phyloP scores from a whole-genome alignment of 1,140 invertebrate genomes.

The Zaprionus tsacasi region DNA sequence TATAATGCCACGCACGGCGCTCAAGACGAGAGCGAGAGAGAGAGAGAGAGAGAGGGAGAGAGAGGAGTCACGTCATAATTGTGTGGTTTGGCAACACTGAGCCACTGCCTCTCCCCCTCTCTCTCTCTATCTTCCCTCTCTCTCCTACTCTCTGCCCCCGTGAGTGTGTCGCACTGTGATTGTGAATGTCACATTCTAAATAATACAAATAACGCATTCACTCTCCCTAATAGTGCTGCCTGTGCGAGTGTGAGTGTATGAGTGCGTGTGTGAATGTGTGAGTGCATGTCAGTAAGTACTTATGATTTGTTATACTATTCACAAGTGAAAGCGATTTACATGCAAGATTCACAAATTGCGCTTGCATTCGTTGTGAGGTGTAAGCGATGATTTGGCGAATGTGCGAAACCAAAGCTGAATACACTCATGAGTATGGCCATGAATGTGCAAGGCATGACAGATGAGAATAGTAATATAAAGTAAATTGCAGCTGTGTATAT shows the following conservation, averaged over 20 bases:
- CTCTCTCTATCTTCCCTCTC: background rate
- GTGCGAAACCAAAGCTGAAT: background rate
- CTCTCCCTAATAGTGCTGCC: slow-evolving; percentile 2
- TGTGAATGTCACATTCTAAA: slow-evolving; percentile 25
- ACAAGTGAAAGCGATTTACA: slow-evolving; percentile 17
- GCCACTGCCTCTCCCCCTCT: slow-evolving; percentile 3
- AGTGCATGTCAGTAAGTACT: slow-evolving; percentile 20
- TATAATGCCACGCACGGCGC: slow-evolving; percentile 30
- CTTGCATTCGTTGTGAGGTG: background rate
- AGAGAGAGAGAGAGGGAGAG: too few relatives aligned
- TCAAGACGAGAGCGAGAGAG: too few relatives aligned
- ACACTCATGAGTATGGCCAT: slow-evolving; percentile 4
- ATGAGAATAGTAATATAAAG: too few relatives aligned
- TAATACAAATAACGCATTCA: slow-evolving; percentile 17
- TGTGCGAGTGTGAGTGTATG: slow-evolving; percentile 19
- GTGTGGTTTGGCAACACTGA: slow-evolving; percentile 46
- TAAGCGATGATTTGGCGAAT: background rate
- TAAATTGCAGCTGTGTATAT: too few relatives aligned
- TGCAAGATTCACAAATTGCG: background rate
- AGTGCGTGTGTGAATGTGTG: slow-evolving; percentile 12
- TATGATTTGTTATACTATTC: slow-evolving; percentile 16
- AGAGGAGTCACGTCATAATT: slow-evolving; percentile 72
- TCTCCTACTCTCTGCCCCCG: background rate
- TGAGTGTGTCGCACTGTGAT: slow-evolving; percentile 17
- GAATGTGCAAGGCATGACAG: background rate